Base-by-base conservation (phyloP, 53 echinoderm and acorn worm genomes). In the Echinarachnius parma region DNA sequence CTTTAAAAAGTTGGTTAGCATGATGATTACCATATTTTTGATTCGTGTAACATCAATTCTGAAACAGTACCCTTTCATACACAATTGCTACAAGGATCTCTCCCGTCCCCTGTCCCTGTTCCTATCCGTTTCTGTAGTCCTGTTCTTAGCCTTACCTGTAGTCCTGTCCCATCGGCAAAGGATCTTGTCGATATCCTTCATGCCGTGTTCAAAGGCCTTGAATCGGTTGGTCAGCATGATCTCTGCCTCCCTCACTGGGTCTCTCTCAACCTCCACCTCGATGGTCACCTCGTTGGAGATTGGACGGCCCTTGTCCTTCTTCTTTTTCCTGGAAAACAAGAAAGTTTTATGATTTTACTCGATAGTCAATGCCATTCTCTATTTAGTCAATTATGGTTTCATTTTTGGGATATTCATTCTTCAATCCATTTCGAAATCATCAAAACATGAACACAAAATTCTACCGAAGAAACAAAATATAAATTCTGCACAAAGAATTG, bases 201-300 rank as follows among this genome's bases (percentile, higher is more conserved):
- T 85, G 68, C 91, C 82, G 59, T 98, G 98, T 46, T 98, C 98
- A 61, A 98, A 98, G 33, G 86, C 88, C 53, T 87, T 91, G 83
- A 98, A 98, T 55, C 98, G 78, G 20, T 68, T 69, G 26, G 82
- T 86, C 66, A 98, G 78, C 26, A 82, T 54, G 5, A 98, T 47
- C 78, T 92, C 98, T 1, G 89, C 93, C 60, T 98, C 98, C 52
- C 81, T 89, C 1, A 69, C 75, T 13, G 91, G 98, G 47, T 98
- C 98, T 34, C 65, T 82, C 56, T 92, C 91, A 4, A 62, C 29
- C 48, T 92, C 98, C 4, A 79, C 78, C 50, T 88, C 82, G 0
- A 77, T 52, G 20, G 69, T 72, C 20, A 88, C 85, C 48, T 98
- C 98, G 21, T 98, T 92, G 36, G 98, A 98, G 45, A 98, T 87